phyloP scores from a whole-genome alignment of 2,888 invertebrate genomes.

The Andrena minutula region DNA sequence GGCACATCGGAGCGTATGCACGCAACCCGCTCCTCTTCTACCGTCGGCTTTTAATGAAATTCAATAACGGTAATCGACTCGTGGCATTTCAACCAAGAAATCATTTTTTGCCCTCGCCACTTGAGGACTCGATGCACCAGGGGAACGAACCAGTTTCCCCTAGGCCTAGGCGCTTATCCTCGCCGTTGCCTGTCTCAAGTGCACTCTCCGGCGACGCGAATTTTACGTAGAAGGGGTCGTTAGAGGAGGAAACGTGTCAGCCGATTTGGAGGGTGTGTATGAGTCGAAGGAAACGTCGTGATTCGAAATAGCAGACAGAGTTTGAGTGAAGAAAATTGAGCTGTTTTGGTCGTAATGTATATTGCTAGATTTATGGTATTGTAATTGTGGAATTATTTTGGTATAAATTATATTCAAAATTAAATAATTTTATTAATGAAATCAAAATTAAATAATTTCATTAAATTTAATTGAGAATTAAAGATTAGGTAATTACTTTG shows the following conservation, averaged over 20 bases:
- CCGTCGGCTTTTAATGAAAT: slow-evolving; percentile 68
- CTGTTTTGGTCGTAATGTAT: neutral
- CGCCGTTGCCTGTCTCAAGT: slow-evolving; percentile 43
- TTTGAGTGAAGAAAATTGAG: neutral
- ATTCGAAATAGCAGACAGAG: neutral
- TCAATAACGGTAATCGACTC: slow-evolving; percentile 75
- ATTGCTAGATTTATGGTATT: no score
- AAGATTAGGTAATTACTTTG: no score
- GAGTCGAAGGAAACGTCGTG: neutral
- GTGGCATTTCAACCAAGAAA: slow-evolving; percentile 62
- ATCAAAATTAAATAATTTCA: no score
- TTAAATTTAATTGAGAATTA: no score
- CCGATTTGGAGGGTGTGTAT: neutral
- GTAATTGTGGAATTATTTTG: no score
- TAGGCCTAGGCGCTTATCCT: slow-evolving; percentile 60
- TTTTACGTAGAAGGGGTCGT: slow-evolving; percentile 54
- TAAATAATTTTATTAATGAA: no score
- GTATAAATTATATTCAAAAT: no score
- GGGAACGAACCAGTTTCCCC: slow-evolving; percentile 70
- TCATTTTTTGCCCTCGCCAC: slow-evolving; percentile 48
- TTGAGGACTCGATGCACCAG: slow-evolving; percentile 28
- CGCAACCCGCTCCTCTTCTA: slow-evolving; percentile 47
- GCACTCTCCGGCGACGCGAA: slow-evolving; percentile 48
- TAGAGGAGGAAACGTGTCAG: slow-evolving; percentile 42
- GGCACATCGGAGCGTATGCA: slow-evolving; percentile 65